phyloP scores from a whole-genome alignment of 2,797 vertebrate species.

The Lagorchestes hirsutus region DNA sequence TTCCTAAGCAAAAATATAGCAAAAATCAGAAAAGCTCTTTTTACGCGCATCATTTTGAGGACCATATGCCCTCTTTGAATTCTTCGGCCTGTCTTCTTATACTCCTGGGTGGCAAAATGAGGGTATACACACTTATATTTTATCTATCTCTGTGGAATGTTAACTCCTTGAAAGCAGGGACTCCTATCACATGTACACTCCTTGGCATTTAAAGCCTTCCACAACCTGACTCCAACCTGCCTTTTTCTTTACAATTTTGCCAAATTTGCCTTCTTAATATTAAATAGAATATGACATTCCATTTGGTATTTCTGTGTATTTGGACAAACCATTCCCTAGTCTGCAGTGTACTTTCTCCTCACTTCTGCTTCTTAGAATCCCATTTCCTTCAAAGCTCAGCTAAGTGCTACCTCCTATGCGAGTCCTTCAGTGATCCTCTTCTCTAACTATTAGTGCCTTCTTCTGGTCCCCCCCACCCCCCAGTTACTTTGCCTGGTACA shows the following conservation, averaged over 20 bases:
- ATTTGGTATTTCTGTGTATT: neutral
- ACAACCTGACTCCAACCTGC: neutral
- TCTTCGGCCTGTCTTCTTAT: conserved; percentile 33
- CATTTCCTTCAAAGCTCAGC: neutral
- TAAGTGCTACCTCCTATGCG: neutral
- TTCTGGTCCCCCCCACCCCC: neutral
- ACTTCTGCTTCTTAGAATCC: neutral
- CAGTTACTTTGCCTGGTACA: neutral
- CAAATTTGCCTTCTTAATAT: neutral
- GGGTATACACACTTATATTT: neutral
- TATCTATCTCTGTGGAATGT: neutral
- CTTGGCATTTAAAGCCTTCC: neutral
- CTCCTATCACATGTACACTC: neutral
- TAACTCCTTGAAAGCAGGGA: neutral
- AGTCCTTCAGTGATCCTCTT: neutral
- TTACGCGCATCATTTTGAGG: neutral
- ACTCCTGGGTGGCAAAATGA: conserved; percentile 53
- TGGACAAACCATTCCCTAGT: neutral
- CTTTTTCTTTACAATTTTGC: neutral
- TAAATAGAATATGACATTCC: neutral
- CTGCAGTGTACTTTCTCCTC: neutral
- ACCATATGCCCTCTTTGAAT: neutral
- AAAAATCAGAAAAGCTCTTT: neutral
- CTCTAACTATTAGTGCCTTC: neutral
- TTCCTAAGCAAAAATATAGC: neutral